phyloP scores from a whole-genome alignment of 2,113 vertebrate genomes.

The Ammodytes dubius region DNA sequence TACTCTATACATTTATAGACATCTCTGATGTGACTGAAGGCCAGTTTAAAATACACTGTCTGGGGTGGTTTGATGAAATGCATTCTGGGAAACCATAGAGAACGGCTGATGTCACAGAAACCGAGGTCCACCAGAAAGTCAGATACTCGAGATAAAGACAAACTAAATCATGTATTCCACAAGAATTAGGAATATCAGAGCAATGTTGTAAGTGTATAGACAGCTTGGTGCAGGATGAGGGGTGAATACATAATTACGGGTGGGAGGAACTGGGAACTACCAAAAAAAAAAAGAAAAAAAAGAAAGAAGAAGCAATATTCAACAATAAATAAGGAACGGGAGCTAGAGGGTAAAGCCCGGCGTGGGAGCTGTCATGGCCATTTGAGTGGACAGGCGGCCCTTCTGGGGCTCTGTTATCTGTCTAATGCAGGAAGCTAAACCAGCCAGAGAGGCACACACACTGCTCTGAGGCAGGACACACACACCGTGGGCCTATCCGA shows the following conservation, averaged over 20 bases:
- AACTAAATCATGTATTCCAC: constrained; percentile 6
- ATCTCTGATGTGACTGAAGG: neutral
- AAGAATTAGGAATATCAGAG: neutral
- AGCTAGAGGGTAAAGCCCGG: constrained; percentile 53
- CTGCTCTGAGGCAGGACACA: constrained; percentile 48
- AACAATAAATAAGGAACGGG: constrained; percentile 39
- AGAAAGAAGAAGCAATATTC: too few relatives aligned
- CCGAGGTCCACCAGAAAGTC: neutral
- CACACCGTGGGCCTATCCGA: too few relatives aligned
- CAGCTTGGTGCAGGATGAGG: neutral
- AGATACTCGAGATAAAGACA: neutral
- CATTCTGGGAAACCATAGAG: neutral
- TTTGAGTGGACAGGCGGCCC: constrained; percentile 63
- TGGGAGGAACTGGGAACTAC: neutral
- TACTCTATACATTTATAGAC: neutral
- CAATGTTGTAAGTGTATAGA: neutral
- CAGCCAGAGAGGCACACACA: constrained; percentile 12
- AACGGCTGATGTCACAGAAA: neutral
- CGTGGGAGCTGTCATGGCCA: constrained; percentile 64
- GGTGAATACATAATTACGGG: neutral
- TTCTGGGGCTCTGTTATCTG: constrained; percentile 73
- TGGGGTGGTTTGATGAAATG: neutral
- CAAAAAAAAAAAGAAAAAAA: neutral
- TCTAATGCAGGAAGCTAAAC: constrained; percentile 52
- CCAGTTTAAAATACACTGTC: neutral